Percentiles rank a stretch among this genome's conserved stretches.
These are phyloP conservation scores for Enteromius afrohamiltoni DNA, from an alignment of 2,797 vertebrate species.

Conservation along the genomic window DNA sequence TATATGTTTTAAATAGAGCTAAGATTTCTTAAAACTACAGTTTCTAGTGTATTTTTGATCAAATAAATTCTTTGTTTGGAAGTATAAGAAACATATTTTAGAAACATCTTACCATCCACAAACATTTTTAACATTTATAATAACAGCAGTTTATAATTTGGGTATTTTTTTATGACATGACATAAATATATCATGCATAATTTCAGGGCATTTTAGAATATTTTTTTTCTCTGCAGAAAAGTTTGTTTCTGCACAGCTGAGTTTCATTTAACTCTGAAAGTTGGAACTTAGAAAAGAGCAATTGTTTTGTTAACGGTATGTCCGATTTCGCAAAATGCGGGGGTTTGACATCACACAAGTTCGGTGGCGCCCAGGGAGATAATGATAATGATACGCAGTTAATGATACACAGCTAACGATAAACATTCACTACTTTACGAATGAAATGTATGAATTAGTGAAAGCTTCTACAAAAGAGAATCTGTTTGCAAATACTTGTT, in stretches of 20 bases:
- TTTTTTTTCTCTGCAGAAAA: background rate
- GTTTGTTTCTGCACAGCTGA: background rate
- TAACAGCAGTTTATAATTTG: background rate
- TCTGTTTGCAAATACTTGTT: background rate
- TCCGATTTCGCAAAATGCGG: background rate
- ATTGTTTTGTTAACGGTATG: background rate
- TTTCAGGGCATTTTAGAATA: background rate
- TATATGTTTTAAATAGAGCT: background rate
- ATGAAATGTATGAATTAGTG: slow-evolving; percentile 17
- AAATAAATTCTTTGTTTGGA: background rate
- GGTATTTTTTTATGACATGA: background rate
- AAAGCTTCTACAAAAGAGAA: background rate
- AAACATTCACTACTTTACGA: background rate
- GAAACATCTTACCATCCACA: background rate
- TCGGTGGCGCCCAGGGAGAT: background rate
- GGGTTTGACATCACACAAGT: slow-evolving; percentile 13
- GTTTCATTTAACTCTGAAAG: background rate
- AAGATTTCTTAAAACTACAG: background rate
- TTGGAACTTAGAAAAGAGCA: background rate
- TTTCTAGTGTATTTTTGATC: background rate
- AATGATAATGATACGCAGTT: slow-evolving; percentile 22
- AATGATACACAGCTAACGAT: slow-evolving; percentile 16
- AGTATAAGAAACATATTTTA: background rate
- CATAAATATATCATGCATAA: background rate
- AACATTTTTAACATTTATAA: too few species aligned